These are phyloP conservation scores for Lepus europaeus DNA, from an alignment of 2,113 vertebrate species.

Conservation along the genomic window DNA sequence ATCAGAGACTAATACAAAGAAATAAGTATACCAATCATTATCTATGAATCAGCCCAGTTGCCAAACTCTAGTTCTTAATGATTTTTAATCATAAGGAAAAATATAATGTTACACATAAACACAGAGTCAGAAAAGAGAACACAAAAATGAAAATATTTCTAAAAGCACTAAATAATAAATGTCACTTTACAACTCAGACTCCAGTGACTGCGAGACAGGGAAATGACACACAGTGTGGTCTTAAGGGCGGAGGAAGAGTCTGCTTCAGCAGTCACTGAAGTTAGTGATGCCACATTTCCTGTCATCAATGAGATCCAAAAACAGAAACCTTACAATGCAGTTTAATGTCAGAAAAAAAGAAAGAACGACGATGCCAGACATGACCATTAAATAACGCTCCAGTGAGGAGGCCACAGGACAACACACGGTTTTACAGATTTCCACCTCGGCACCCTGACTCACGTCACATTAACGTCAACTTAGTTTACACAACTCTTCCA, in stretches of 20 bases:
- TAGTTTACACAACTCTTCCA: background rate
- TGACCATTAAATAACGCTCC: background rate
- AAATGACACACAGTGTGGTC: background rate
- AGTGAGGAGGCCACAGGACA: background rate
- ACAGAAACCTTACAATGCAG: background rate
- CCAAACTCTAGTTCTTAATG: background rate
- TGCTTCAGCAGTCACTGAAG: background rate
- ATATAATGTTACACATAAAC: background rate
- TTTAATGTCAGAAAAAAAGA: background rate
- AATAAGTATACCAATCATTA: background rate
- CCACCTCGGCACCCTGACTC: background rate
- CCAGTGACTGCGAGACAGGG: background rate
- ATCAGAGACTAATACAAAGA: constrained; percentile 9
- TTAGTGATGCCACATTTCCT: background rate
- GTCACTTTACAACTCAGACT: background rate
- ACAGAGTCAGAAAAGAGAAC: background rate
- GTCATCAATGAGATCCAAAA: background rate
- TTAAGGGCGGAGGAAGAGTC: background rate
- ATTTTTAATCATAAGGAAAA: background rate
- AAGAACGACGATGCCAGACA: background rate
- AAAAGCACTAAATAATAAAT: background rate
- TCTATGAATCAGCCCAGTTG: background rate
- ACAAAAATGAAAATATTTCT: background rate
- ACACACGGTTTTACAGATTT: background rate
- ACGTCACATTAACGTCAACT: background rate